Percentiles rank a stretch among this genome's conserved stretches.
Evolutionary conservation across 2,888 invertebrate genomes (phyloP).

Genomic region (Cactoblastis cactorum): DNA sequence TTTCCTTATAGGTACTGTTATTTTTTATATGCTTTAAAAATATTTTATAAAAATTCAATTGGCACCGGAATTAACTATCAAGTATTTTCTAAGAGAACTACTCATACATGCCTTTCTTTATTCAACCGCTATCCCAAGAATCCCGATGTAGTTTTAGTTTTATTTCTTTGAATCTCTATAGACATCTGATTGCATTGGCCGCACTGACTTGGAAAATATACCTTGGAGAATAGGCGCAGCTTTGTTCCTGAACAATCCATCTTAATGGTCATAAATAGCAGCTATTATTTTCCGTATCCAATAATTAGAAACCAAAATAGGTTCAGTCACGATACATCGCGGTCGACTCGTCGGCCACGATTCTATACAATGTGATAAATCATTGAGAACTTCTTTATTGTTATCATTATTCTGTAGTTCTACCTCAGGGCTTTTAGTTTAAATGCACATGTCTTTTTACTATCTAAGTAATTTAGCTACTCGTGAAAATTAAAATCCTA

Average conservation of each 20-base stretch:
- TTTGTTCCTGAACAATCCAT: conserved; percentile 33
- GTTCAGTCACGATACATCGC: conserved; percentile 45
- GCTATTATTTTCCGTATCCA: conserved; percentile 43
- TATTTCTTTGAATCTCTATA: not conserved
- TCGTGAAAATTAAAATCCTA: too few relatives aligned
- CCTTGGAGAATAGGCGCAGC: conserved; percentile 23
- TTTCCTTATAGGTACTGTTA: not conserved
- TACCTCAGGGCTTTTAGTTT: too few relatives aligned
- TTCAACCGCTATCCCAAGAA: not conserved
- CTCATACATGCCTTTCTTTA: conserved; percentile 1
- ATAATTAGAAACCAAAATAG: conserved; percentile 55
- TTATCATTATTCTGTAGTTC: conserved; percentile 12
- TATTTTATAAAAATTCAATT: not conserved
- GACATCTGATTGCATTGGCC: conserved; percentile 23
- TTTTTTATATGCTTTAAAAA: not conserved
- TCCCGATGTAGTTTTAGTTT: not conserved
- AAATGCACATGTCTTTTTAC: too few relatives aligned
- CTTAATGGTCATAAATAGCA: conserved; percentile 35
- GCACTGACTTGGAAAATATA: conserved; percentile 30
- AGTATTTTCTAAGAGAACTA: not conserved
- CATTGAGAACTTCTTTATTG: conserved; percentile 21
- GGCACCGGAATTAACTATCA: too few relatives aligned
- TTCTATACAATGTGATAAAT: conserved; percentile 37
- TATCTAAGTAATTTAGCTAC: too few relatives aligned
- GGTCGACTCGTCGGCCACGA: conserved; percentile 42